Conservation (phyloP, 2,888 invertebrate species). For the Drosophila ustulata region DNA sequence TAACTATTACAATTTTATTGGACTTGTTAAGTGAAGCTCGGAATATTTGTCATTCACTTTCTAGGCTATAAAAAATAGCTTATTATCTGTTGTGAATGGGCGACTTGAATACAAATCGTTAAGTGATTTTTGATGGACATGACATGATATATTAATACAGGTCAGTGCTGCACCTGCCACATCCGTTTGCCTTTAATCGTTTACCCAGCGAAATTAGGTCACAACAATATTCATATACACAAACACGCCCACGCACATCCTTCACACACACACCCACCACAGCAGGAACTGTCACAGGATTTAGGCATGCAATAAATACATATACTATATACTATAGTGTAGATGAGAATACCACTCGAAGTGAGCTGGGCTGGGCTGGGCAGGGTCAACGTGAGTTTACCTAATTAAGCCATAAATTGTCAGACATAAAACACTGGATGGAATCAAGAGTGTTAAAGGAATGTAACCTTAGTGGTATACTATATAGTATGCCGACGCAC, state of each 20-base stretch:
- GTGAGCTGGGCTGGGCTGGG: conserved; percentile 24
- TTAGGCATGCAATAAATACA: conserved; percentile 48
- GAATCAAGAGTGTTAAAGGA: conserved; percentile 36
- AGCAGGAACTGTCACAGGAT: conserved; percentile 30
- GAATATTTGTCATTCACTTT: neutral
- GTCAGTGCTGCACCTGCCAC: conserved; percentile 59
- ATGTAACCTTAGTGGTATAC: conserved; percentile 20
- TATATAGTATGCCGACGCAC: conserved; percentile 37
- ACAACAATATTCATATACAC: conserved; percentile 42
- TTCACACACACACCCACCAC: conserved; percentile 2
- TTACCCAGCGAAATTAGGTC: conserved; percentile 57
- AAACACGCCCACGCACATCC: conserved; percentile 26
- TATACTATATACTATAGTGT: conserved; percentile 2
- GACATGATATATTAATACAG: conserved; percentile 52
- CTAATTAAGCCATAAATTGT: conserved; percentile 63
- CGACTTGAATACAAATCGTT: conserved; percentile 29
- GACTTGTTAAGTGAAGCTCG: neutral
- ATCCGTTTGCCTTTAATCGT: conserved; percentile 26
- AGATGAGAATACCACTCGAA: conserved; percentile 37
- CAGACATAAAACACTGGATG: conserved; percentile 20
- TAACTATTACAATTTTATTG: neutral
- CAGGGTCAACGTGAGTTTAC: conserved; percentile 51
- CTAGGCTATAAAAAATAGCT: neutral
- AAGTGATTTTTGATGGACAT: conserved; percentile 44
- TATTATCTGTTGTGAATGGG: neutral